phyloP scores from a whole-genome alignment of 2,888 invertebrate genomes.

The Yponomeuta evonymella region DNA sequence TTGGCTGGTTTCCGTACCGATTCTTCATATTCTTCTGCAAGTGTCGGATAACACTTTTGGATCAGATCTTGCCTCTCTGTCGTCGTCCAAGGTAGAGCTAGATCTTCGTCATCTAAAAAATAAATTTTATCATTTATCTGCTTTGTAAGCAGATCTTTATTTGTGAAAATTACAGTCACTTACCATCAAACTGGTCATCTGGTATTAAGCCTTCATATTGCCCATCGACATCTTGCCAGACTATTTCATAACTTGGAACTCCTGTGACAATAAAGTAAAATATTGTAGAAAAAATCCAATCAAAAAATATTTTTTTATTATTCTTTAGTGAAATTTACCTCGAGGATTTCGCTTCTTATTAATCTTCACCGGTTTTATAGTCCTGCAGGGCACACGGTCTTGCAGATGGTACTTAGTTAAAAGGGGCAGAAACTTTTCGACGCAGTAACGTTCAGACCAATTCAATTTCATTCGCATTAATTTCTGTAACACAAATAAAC shows the following conservation, averaged over 20 bases:
- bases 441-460: conserved; percentile 86
- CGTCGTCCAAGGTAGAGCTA: conserved; percentile 77
- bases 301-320: background rate
- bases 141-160: background rate
- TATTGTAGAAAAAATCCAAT: background rate
- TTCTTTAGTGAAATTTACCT: conserved; percentile 38
- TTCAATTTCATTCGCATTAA: conserved; percentile 79
- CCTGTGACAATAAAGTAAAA: conserved; percentile 47
- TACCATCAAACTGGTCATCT: conserved; percentile 73
- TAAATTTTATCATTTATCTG: background rate
- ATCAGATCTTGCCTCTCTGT: conserved; percentile 82
- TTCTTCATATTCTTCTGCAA: conserved; percentile 77
- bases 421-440: conserved; percentile 86
- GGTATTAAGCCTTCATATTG: conserved; percentile 78
- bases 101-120: conserved; percentile 58
- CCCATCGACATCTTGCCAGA: conserved; percentile 79
- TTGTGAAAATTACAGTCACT: background rate
- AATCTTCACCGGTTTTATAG: conserved; percentile 49
- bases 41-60: conserved; percentile 76
- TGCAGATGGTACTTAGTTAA: conserved; percentile 85
- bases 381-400: conserved; percentile 45
- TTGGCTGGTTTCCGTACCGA: conserved; percentile 72
- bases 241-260: conserved; percentile 82
- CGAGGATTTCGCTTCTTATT: conserved; percentile 70
- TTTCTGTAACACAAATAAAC: conserved; percentile 61